These are phyloP conservation scores for Physeter macrocephalus DNA, from an alignment of 2,113 vertebrate species.

Conservation along the genomic window DNA sequence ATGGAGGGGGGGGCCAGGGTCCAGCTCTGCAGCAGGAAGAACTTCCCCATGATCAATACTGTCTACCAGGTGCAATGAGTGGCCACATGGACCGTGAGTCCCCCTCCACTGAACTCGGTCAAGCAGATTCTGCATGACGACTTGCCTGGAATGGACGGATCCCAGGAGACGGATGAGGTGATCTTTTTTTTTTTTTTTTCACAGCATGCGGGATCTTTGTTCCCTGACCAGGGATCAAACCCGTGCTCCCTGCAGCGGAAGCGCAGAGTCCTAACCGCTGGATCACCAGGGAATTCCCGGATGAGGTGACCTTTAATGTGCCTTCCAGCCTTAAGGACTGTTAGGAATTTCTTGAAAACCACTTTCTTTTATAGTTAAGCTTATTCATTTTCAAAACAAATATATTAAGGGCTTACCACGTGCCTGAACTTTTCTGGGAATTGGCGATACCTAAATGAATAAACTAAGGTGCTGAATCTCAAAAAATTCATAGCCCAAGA, in stretches of 20 bases:
- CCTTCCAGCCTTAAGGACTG: neutral
- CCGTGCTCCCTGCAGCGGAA: neutral
- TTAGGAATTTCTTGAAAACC: neutral
- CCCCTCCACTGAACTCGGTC: neutral
- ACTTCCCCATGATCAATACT: neutral
- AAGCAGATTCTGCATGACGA: neutral
- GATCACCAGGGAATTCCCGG: neutral
- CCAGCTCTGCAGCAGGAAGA: neutral
- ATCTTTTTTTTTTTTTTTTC: neutral
- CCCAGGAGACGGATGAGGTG: neutral
- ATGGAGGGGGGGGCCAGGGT: neutral
- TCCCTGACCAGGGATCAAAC: neutral
- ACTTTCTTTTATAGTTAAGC: neutral
- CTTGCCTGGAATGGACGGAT: neutral
- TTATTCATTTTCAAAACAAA: neutral
- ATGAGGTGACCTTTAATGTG: neutral
- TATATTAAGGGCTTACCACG: neutral
- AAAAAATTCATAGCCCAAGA: neutral
- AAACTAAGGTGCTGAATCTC: neutral
- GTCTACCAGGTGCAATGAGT: neutral
- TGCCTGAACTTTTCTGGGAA: neutral
- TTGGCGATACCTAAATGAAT: neutral
- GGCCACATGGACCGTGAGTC: fast-evolving
- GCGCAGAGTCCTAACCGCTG: neutral
- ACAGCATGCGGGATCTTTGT: neutral